Evolutionary conservation across 2,113 vertebrate genomes (phyloP).

Genomic region (Nesoenas mayeri): DNA sequence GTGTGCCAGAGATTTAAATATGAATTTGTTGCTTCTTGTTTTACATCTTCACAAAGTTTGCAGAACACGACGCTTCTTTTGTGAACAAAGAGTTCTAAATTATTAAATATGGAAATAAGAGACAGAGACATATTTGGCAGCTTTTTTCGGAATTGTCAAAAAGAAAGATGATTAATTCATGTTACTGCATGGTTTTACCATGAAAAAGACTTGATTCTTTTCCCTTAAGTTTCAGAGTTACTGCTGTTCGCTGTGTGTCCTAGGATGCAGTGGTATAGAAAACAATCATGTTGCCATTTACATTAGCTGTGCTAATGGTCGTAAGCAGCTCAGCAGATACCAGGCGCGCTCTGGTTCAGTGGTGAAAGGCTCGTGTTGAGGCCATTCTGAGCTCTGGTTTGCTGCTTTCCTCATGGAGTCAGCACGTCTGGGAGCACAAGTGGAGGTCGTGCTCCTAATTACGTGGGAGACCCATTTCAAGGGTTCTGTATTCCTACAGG

Average conservation of each 20-base stretch:
- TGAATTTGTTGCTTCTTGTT: background rate
- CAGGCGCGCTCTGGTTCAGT: fast-evolving
- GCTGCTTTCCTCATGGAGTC: background rate
- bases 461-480: background rate
- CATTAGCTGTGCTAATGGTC: background rate
- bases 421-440: background rate
- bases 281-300: background rate
- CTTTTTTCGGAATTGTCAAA: background rate
- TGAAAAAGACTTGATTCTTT: background rate
- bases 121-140: background rate
- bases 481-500: background rate
- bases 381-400: background rate
- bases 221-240: background rate
- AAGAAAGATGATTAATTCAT: background rate
- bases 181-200: background rate
- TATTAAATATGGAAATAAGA: slow-evolving; percentile 25
- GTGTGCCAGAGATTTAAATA: background rate
- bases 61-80: slow-evolving; percentile 21
- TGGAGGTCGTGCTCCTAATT: background rate
- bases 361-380: background rate
- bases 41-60: background rate
- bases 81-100: slow-evolving; percentile 46
- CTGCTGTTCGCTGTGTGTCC: background rate
- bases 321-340: background rate
- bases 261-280: background rate